A percentile compares a stretch with the other conserved stretches of the same genome.
Conservation (phyloP, 2,888 invertebrate species). For the Polyploca ridens region DNA sequence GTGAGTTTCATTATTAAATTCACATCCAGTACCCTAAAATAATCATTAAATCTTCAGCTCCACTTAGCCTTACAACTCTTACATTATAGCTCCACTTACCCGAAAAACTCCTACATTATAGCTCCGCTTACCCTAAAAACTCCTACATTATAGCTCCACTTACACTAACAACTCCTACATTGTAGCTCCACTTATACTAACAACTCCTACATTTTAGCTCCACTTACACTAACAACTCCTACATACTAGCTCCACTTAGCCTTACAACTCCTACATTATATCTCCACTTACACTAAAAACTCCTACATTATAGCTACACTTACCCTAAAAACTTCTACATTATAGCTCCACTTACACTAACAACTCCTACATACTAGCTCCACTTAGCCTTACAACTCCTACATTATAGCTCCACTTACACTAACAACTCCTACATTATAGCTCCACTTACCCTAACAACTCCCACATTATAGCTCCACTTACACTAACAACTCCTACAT, state of each 20-base stretch:
- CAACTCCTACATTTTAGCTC: not conserved
- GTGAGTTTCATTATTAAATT: slow-evolving; percentile 35
- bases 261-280: not conserved
- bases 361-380: no score
- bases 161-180: not conserved
- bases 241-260: not conserved
- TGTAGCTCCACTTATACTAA: not conserved
- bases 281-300: not conserved
- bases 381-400: not conserved
- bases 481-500: not conserved
- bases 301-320: not conserved
- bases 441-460: not conserved
- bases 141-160: not conserved
- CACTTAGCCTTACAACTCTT: not conserved
- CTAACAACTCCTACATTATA: not conserved
- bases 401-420: not conserved
- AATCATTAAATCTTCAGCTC: not conserved
- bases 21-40: no score
- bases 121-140: not conserved
- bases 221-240: not conserved
- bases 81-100: not conserved
- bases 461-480: not conserved
- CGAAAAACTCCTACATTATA: not conserved
- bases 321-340: not conserved
- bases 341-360: not conserved